A percentile compares a stretch with the other conserved stretches of the same genome.
Evolutionary conservation across 2,797 vertebrate genomes (phyloP).

Genomic region (Pseudopleuronectes americanus): DNA sequence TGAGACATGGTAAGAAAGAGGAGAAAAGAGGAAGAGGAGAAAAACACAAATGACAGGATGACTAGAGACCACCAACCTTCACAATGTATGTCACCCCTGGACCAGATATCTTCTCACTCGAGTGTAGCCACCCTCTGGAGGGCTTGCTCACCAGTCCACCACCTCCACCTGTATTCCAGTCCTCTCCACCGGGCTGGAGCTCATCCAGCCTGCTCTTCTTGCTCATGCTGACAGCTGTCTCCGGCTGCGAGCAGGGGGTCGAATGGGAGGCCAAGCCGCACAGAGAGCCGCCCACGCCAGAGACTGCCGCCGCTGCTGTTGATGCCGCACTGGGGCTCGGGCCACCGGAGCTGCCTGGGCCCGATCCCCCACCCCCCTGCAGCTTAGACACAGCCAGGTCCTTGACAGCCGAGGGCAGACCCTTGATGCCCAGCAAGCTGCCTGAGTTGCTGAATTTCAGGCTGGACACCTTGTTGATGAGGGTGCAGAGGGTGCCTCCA

Average conservation of each 20-base stretch:
- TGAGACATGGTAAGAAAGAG: constrained; percentile 30
- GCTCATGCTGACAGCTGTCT: constrained; percentile 82
- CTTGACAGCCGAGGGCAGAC: constrained; percentile 94
- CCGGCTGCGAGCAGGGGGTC: constrained; percentile 79
- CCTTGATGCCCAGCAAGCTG: constrained; percentile 93
- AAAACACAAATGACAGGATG: constrained; percentile 15
- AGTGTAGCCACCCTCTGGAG: constrained; percentile 91
- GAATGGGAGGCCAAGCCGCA: constrained; percentile 87
- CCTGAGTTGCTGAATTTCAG: constrained; percentile 96
- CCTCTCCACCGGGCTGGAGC: constrained; percentile 84
- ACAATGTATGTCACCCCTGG: constrained; percentile 96
- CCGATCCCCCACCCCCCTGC: constrained; percentile 90
- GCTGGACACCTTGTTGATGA: constrained; percentile 98
- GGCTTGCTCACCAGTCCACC: constrained; percentile 88
- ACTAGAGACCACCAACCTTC: constrained; percentile 89
- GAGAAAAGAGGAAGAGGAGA: background rate
- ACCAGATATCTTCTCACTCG: constrained; percentile 96
- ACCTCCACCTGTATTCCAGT: constrained; percentile 86
- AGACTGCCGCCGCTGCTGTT: constrained; percentile 58
- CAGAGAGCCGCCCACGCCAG: constrained; percentile 81
- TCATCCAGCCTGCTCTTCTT: constrained; percentile 91
- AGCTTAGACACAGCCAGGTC: constrained; percentile 96
- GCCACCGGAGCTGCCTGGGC: constrained; percentile 86
- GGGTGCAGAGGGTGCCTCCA: constrained; percentile 95
- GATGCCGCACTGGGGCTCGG: constrained; percentile 74